Evolutionary conservation across 2,797 vertebrate genomes (phyloP).

Genomic region (Tadarida brasiliensis): DNA sequence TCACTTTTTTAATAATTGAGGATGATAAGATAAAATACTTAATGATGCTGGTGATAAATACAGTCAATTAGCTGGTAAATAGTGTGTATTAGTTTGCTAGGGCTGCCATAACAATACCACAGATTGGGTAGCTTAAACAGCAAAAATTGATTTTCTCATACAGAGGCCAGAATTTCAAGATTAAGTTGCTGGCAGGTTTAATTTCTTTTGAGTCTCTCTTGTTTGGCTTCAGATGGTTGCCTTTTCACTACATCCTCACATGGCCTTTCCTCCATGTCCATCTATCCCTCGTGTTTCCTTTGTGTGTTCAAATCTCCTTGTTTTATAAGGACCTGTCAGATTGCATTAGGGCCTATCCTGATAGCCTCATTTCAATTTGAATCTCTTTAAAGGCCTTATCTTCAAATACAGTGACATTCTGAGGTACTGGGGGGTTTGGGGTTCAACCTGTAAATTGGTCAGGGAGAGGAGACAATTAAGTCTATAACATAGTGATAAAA

Average conservation of each 20-base stretch:
- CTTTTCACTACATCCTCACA: neutral
- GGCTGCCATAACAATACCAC: neutral
- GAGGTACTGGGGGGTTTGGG: rapidly evolving
- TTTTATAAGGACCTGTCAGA: neutral
- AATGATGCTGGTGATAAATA: neutral
- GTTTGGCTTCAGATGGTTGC: neutral
- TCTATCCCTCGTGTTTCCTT: neutral
- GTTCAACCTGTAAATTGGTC: neutral
- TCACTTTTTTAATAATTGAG: neutral
- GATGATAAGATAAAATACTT: neutral
- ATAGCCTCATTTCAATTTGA: neutral
- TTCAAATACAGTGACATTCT: neutral
- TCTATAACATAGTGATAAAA: neutral
- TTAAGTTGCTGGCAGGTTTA: neutral
- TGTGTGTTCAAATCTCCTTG: neutral
- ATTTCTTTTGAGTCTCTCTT: neutral
- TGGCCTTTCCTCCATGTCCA: too few relatives aligned
- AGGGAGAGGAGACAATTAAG: neutral
- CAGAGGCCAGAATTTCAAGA: neutral
- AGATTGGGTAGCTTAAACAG: neutral
- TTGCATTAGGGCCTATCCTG: neutral
- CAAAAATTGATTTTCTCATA: neutral
- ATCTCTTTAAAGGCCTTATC: neutral
- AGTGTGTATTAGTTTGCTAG: neutral
- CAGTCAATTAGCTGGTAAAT: neutral